These are phyloP conservation scores for Halesus radiatus DNA, from an alignment of 1,140 invertebrate genomes.

Conservation along the genomic window DNA sequence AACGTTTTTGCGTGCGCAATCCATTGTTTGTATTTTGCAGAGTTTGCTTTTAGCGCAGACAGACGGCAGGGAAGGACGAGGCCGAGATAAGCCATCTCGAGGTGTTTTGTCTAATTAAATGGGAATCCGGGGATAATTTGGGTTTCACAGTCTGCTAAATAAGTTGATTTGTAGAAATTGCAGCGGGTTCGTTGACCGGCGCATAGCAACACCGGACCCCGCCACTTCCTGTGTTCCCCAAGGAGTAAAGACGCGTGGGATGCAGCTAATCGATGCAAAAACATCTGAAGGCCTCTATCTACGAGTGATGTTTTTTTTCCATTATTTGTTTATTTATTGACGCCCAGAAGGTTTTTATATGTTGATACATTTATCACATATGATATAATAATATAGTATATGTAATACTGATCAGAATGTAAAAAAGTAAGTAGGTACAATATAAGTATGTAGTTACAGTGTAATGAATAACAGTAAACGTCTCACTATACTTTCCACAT, in stretches of 20 bases:
- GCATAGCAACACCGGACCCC: slow-evolving; percentile 44
- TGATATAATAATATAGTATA: too few relatives aligned
- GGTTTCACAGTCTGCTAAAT: slow-evolving; percentile 52
- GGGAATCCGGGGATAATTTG: background rate
- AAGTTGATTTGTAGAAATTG: slow-evolving; percentile 51
- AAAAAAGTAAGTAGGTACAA: too few relatives aligned
- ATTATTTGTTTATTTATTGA: too few relatives aligned
- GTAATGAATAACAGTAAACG: too few relatives aligned
- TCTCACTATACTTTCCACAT: too few relatives aligned
- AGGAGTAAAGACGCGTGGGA: too few relatives aligned
- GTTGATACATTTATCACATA: too few relatives aligned
- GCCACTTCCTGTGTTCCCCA: slow-evolving; percentile 8
- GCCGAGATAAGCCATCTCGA: slow-evolving; percentile 6
- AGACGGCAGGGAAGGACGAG: background rate
- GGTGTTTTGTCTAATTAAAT: background rate
- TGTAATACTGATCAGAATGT: too few relatives aligned
- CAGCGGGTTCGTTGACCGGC: slow-evolving; percentile 24
- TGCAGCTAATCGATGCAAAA: background rate
- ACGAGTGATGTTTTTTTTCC: too few relatives aligned
- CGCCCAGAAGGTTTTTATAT: too few relatives aligned
- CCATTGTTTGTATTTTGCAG: background rate
- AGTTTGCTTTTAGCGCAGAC: background rate
- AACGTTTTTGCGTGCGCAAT: background rate
- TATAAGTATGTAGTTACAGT: too few relatives aligned
- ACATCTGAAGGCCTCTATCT: too few relatives aligned